Base-by-base conservation (phyloP, 2,113 vertebrate species). In the Prinia subflava region DNA sequence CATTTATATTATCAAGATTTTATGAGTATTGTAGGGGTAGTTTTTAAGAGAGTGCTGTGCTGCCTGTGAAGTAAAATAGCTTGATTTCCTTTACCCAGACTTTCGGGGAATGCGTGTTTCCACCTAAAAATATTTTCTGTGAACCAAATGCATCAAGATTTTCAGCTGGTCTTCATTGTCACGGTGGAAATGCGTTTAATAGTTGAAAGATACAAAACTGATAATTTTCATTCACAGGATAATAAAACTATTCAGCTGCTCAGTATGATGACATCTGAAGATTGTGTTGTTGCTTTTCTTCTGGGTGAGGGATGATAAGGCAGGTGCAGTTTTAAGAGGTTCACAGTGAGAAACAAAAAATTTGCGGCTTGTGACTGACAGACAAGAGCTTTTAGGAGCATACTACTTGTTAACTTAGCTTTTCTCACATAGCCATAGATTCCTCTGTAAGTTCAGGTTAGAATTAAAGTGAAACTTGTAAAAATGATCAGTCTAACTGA, bases 381-480 rank as follows among this genome's bases (percentile, higher is more conserved):
- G 31, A 25, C 10, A 59, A 67, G 41, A 89, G 23, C 50, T 33
- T 55, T 62, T 59, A 77, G 17, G 20, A 94, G 47, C 23, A 52
- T 70, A 31, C 5, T 10, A 15, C 8, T 53, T 92, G 39, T 49
- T 59, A 63, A 78, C 30, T 74, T 80, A 62, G 76, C 56, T 97
- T 95, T 95, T 92, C 78, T 80, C 89, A 52, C 62, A 63, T 79
- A 95, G 73, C n/a, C 73, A 96, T 73, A 96, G 74, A 53, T 95
- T 95, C 91, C 49, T 75, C 55, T 95, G 28, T 96, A 95, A 95
- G 41, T 87, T 81, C 53, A 92, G 88, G 75, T 95, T 98, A 92
- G 73, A 96, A 93, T 93, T 90, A 89, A 96, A 52, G 74, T 91
- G 93, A 96, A 97, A 96, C 47, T 97, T 97, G 70, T 92, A 95